Evolutionary conservation across 2,113 vertebrate genomes (phyloP), one percentile per base, ranked within the genome.

Genomic region (Campylomormyrus numenius): DNA sequence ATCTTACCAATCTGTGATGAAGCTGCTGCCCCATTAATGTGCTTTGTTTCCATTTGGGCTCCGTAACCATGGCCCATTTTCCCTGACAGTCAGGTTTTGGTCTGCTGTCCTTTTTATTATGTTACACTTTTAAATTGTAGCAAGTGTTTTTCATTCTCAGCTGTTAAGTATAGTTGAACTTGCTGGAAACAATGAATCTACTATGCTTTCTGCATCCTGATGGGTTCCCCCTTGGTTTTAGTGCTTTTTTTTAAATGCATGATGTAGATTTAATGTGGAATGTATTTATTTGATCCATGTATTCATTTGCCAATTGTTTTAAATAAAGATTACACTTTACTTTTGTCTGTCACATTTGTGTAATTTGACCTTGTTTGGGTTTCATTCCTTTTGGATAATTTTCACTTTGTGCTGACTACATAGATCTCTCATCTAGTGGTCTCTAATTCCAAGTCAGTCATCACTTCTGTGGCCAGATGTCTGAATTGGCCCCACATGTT

Each of bases 311-410:
- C 89, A 85, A 58, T 58, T 58, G 80, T 89, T 53, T 85, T 35
- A 86, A 90, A 90, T 90, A 74, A 90, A 90, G 89, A 87, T 58
- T 52, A 56, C 83, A 80, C 27, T n/a, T 89, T 62, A 39, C 35
- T 85, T 89, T 58, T 85, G 35, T 85, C 80, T 85, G 89, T 58
- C 52, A 46, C 8, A 56, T 50, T 46, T 85, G 19, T 85, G 77
- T 89, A 85, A 39, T 46, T 83, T 58, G 4, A 19, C 4, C 74
- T 48, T 39, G 15, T 45, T 83, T 83, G n/a, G 5, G 7, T 45
- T 35, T 1, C 7, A 19, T 19, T 83, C 42, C 48, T 48, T 84
- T 48, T 85, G 45, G 45, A 46, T 11, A n/a, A 48, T 85, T 46
- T 85, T 10, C 70, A 19, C 11, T 77, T 62, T 27, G 62, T 66